Evolutionary conservation across 2,888 invertebrate genomes (phyloP), one percentile per base, ranked within the genome.

Genomic region (Amiota mariae): DNA sequence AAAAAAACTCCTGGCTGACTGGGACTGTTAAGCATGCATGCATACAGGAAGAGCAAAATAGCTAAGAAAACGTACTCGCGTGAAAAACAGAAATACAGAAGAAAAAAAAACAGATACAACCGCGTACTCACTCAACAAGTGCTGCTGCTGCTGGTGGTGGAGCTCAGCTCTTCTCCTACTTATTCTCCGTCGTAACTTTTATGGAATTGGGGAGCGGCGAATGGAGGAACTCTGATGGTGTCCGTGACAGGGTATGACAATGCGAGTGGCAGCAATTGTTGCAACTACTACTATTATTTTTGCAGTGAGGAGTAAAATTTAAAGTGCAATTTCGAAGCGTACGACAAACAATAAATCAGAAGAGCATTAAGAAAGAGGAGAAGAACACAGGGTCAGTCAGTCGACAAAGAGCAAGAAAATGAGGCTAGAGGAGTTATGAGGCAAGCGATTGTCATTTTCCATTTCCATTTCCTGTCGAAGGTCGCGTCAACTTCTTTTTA

Each of bases 241-340:
- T 76, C 81, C 79, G 80, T 83, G 85, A 80, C 80, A 82, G 82
- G 85, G 75, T 73, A 81, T 85, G 87, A 87, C 84, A 85, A 87
- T 86, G 84, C 82, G 79, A 82, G 85, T 85, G 80, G 76, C 78
- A 75, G 73, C 77, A 70, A 79, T 75, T 75, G 75, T 75, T 75
- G 70, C 57, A 48, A 66, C 66, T 59, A 63, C 36, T 64, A 63
- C 20, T 48, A 48, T 47, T 83, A 85, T 84, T 84, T 66, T 84
- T 84, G 80, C 81, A 76, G 66, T 73, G 76, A 75, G 77, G 79
- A 78, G 75, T 83, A 85, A 85, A 83, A 85, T 83, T 83, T 83
- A 83, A 83, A 85, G 85, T 84, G 82, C 85, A 85, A 85, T 83
- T 83, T 83, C 84, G 79, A 76, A 75, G 84, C 80, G 77, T 85